Evolutionary conservation across 2,888 invertebrate species (phyloP), one percentile per base, ranked within the genome.

Genomic region (Dryomyza anilis): DNA sequence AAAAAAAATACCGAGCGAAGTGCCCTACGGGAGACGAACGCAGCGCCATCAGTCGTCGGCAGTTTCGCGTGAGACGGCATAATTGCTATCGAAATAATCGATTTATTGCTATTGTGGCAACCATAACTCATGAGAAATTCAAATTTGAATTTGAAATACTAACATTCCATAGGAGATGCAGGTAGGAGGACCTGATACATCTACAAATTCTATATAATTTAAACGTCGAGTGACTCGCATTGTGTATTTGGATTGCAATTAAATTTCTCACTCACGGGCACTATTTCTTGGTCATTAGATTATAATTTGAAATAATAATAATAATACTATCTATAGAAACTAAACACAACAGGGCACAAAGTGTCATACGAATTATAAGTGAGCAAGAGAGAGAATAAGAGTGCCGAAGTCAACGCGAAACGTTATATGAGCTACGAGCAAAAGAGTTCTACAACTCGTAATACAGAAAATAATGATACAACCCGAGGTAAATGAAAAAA

Each of bases 401-500:
- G n/a, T n/a, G n/a, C 16, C 39, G 12, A 39, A 39, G 39, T n/a
- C 5, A 4, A 39, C 39, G 16, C 14, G n/a, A n/a, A n/a, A n/a
- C n/a, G n/a, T n/a, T n/a, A n/a, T n/a, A n/a, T n/a, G n/a, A n/a
- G n/a, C 50, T 8, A 27, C n/a, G 6, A 50, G n/a, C 50, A n/a
- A 48, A 14, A 19, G 5, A 48, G 36, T 19, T 21, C 12, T 16
- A 21, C 12, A 30, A 16, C 29, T 29, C 19, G 53, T 4, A 7
- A 43, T 25, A 25, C n/a, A 10, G 16, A 62, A 57, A 39, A 74
- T 70, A 60, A 80, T 81, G 79, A 64, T 76, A 23, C 73, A 72
- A 46, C 65, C 71, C 33, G 76, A 74, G 68, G 76, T 77, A 48
- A 80, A 80, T 70, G 82, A 81, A 65, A 72, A 78, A 67, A 76